phyloP scores from a whole-genome alignment of 2,888 invertebrate species.

The Hydriomena furcata region DNA sequence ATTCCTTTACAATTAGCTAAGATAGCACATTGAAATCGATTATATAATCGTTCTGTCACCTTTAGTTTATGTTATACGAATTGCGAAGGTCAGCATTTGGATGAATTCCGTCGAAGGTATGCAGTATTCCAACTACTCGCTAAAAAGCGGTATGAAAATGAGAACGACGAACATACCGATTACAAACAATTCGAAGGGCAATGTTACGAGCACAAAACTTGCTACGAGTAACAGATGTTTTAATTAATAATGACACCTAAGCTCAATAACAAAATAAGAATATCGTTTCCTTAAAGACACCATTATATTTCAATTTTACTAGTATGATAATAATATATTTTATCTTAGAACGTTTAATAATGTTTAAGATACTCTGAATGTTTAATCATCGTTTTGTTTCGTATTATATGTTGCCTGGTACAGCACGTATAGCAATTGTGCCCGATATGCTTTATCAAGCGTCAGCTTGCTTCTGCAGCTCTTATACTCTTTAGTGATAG shows the following conservation, averaged over 20 bases:
- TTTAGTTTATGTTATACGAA: slow-evolving; percentile 6
- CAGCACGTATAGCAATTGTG: slow-evolving; percentile 55
- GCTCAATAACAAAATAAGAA: not conserved
- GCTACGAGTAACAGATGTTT: slow-evolving; percentile 12
- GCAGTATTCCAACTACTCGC: slow-evolving; percentile 12
- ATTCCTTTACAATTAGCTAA: no score
- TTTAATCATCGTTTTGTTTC: slow-evolving; percentile 10
- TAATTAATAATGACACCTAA: not conserved
- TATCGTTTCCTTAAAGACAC: slow-evolving; percentile 1
- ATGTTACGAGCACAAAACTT: slow-evolving; percentile 10
- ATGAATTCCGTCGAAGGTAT: slow-evolving; percentile 20
- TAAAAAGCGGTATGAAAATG: slow-evolving; percentile 8
- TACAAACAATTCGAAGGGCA: slow-evolving; percentile 9
- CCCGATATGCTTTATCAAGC: slow-evolving; percentile 46
- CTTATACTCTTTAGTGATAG: slow-evolving; percentile 24
- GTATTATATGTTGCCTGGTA: slow-evolving; percentile 48
- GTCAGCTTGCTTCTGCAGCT: slow-evolving; percentile 33
- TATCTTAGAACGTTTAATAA: not conserved
- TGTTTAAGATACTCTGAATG: slow-evolving; percentile 7
- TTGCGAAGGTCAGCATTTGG: slow-evolving; percentile 20
- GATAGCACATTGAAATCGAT: no score
- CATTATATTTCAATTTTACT: not conserved
- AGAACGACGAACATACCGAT: slow-evolving; percentile 4
- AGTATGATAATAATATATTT: not conserved
- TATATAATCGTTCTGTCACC: slow-evolving; percentile 11